Conservation (phyloP, 2,113 vertebrate species). For the Pelvicachromis taeniatus region DNA sequence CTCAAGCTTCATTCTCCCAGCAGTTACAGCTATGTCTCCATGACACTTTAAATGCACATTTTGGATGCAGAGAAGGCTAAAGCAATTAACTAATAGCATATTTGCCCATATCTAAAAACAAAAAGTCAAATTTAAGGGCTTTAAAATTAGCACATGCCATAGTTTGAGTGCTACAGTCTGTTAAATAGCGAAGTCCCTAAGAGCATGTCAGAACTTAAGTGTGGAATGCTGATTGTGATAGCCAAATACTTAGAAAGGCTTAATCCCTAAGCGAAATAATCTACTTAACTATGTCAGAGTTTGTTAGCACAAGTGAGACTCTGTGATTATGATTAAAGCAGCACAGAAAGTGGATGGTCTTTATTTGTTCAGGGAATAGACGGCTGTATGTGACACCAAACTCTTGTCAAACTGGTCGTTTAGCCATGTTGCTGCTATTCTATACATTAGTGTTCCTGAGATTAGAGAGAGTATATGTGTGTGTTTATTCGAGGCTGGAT, state of each 20-base stretch:
- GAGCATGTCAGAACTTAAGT: background rate
- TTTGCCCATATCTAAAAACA: background rate
- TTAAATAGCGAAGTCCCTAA: background rate
- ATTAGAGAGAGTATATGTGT: background rate
- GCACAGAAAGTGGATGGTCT: background rate
- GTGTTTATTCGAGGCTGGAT: background rate
- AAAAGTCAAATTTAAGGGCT: background rate
- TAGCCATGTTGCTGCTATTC: background rate
- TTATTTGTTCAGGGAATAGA: background rate
- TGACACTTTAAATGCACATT: background rate
- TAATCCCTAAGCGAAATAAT: slow-evolving; percentile 14
- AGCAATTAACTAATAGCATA: background rate
- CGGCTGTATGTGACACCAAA: background rate
- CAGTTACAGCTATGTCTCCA: background rate
- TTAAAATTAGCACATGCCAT: background rate
- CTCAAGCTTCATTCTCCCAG: background rate
- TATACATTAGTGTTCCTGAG: slow-evolving; percentile 1
- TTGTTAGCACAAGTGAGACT: background rate
- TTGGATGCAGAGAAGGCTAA: background rate
- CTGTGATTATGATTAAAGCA: background rate
- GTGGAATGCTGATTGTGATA: background rate
- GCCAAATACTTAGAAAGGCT: slow-evolving; percentile 2
- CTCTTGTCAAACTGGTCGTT: background rate
- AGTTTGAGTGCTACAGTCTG: background rate
- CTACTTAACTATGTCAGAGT: background rate